These are phyloP conservation scores for Drosophila gaucha DNA, from an alignment of 2,888 invertebrate genomes.

Conservation along the genomic window DNA sequence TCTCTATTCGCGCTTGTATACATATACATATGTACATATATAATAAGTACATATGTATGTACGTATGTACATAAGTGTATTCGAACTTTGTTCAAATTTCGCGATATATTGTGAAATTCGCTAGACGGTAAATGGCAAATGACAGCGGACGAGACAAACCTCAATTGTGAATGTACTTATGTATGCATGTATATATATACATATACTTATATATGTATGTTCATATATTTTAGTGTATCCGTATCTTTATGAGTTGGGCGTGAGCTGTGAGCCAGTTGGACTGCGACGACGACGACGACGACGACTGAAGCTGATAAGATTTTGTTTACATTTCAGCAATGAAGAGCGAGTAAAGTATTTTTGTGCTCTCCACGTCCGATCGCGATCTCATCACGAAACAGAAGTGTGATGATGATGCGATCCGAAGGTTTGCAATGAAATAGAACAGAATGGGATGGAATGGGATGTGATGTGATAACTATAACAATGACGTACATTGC, in stretches of 20 bases:
- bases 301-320: constrained; percentile 44
- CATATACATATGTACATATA: neutral
- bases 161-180: constrained; percentile 26
- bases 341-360: constrained; percentile 7
- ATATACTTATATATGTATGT: constrained; percentile 8
- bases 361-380: constrained; percentile 1
- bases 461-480: constrained; percentile 27
- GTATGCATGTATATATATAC: constrained; percentile 13
- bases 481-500: constrained; percentile 41
- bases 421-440: neutral
- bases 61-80: neutral
- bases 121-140: constrained; percentile 35
- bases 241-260: constrained; percentile 69
- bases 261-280: constrained; percentile 49
- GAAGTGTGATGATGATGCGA: constrained; percentile 33
- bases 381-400: constrained; percentile 33
- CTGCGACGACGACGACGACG: constrained; percentile 6
- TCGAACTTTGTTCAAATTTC: constrained; percentile 46
- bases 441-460: neutral
- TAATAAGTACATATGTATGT: neutral
- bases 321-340: constrained; percentile 43
- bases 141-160: constrained; percentile 46
- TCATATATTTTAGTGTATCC: constrained; percentile 10
- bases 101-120: constrained; percentile 60
- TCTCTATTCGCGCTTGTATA: neutral